These are phyloP conservation scores for Crotophaga sulcirostris DNA, from an alignment of 2,113 vertebrate genomes.

Conservation along the genomic window DNA sequence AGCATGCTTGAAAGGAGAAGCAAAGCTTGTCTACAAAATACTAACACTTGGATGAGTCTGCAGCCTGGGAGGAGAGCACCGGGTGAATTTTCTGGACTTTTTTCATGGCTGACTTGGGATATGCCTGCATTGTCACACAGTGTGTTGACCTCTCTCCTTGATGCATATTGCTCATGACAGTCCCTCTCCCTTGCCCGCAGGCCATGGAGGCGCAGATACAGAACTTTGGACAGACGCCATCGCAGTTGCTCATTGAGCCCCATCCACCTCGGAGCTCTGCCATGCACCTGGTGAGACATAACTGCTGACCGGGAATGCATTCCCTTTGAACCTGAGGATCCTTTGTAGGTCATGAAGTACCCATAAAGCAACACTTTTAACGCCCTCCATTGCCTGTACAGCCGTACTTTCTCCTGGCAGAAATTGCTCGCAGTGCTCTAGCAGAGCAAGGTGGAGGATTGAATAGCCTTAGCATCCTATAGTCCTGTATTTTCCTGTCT, in stretches of 20 bases:
- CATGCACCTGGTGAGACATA: slow-evolving; percentile 98
- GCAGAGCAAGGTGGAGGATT: background rate
- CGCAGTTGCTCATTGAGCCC: slow-evolving; percentile 99
- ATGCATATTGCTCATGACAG: slow-evolving; percentile 90
- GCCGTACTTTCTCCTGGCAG: background rate
- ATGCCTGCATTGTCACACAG: slow-evolving; percentile 91
- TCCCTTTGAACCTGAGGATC: slow-evolving; percentile 29
- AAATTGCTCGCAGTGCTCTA: background rate
- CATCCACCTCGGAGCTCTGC: slow-evolving; percentile 99
- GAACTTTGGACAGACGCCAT: slow-evolving; percentile 98
- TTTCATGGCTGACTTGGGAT: slow-evolving; percentile 90
- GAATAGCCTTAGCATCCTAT: background rate
- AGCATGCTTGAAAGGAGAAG: slow-evolving; percentile 92
- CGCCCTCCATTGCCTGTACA: background rate
- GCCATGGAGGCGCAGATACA: slow-evolving; percentile 98
- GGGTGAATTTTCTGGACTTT: slow-evolving; percentile 82
- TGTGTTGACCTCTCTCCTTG: slow-evolving; percentile 91
- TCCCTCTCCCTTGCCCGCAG: slow-evolving; percentile 84
- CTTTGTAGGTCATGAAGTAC: slow-evolving; percentile 28
- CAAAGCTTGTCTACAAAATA: slow-evolving; percentile 93
- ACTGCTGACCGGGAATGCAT: slow-evolving; percentile 70
- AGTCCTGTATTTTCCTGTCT: background rate
- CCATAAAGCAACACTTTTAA: slow-evolving; percentile 36
- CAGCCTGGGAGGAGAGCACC: slow-evolving; percentile 84
- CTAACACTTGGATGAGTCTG: slow-evolving; percentile 95